Evolutionary conservation across 2,888 invertebrate genomes (phyloP).

Genomic region (Pyrrhia umbra): DNA sequence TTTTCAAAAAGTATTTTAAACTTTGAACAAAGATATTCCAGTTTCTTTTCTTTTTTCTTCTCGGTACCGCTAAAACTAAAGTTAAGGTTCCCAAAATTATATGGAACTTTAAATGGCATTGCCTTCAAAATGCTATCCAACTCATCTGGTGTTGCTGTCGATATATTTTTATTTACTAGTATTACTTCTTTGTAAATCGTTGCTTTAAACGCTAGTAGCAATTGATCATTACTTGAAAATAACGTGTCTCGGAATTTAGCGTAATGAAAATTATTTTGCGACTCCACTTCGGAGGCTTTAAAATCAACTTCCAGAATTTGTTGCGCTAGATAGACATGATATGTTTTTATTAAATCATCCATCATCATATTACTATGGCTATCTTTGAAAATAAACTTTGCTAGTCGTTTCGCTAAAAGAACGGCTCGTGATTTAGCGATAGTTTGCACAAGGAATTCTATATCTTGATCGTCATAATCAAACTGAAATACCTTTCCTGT

Average conservation of each 20-base stretch:
- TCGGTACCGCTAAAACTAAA: conserved; percentile 40
- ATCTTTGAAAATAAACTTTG: conserved; percentile 43
- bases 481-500: conserved; percentile 41
- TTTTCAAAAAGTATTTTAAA: conserved; percentile 34
- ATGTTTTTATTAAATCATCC: conserved; percentile 49
- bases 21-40: conserved; percentile 33
- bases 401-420: conserved; percentile 42
- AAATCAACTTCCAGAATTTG: conserved; percentile 21
- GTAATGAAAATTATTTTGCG: conserved; percentile 1
- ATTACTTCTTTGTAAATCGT: conserved; percentile 29
- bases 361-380: conserved; percentile 44
- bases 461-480: conserved; percentile 41
- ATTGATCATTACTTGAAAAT: conserved; percentile 29
- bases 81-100: conserved; percentile 45
- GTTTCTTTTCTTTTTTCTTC: conserved; percentile 27
- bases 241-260: conserved; percentile 38
- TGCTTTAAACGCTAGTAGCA: conserved; percentile 31
- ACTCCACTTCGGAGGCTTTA: neutral
- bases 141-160: neutral
- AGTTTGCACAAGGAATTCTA: conserved; percentile 33
- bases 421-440: conserved; percentile 42
- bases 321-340: conserved; percentile 47
- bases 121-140: conserved; percentile 20
- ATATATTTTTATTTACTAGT: conserved; percentile 19
- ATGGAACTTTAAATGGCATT: conserved; percentile 43